phyloP scores from a whole-genome alignment of 2,797 vertebrate genomes.

The Trichosurus vulpecula region DNA sequence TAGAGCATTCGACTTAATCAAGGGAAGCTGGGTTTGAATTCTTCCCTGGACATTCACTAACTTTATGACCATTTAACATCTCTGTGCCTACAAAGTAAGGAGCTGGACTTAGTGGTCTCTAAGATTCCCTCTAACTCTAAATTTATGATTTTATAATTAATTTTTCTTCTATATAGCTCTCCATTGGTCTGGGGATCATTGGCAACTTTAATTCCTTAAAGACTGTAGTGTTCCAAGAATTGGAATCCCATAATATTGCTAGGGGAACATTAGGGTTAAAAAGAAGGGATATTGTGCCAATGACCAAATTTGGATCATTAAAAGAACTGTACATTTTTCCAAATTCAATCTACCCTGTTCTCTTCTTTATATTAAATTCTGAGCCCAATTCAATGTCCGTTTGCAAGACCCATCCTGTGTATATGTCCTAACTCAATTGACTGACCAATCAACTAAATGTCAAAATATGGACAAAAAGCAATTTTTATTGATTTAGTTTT shows the following conservation, averaged over 20 bases:
- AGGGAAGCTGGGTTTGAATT: neutral
- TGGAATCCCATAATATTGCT: neutral
- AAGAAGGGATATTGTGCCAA: neutral
- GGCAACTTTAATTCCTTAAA: neutral
- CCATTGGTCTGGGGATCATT: neutral
- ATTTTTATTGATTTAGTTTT: neutral
- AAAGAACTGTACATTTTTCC: neutral
- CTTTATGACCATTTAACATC: neutral
- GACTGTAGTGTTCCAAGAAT: neutral
- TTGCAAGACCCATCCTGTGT: neutral
- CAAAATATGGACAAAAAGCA: neutral
- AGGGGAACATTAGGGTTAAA: neutral
- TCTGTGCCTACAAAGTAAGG: neutral
- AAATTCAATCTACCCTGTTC: neutral
- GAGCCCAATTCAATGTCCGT: neutral
- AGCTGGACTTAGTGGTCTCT: too few relatives aligned
- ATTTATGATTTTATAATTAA: neutral
- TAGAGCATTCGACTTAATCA: neutral
- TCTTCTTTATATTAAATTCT: neutral
- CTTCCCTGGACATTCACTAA: neutral
- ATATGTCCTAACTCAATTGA: neutral
- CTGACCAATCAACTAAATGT: neutral
- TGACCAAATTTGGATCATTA: neutral
- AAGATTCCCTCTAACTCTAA: neutral
- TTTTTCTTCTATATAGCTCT: neutral